Conservation (phyloP, 2,888 invertebrate species). For the Sepiola atlantica region DNA sequence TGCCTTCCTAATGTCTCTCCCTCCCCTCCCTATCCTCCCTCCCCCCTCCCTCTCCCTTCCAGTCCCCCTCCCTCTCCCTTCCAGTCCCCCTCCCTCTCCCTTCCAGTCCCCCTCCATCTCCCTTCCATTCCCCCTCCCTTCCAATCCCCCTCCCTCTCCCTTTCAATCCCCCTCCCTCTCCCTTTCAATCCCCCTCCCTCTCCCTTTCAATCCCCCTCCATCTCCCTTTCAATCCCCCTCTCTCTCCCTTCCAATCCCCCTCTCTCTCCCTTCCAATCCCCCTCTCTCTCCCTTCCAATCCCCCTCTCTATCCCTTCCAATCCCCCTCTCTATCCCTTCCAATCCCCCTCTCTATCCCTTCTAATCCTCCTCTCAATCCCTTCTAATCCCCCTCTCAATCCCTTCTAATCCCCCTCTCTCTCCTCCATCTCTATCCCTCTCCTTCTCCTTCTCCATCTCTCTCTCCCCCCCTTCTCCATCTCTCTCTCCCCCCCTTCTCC, state of each 20-base stretch:
- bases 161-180: neutral
- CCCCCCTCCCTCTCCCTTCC: too few species aligned
- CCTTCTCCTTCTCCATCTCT: neutral
- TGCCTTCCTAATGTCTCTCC: too few species aligned
- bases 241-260: neutral
- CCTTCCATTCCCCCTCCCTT: too few species aligned
- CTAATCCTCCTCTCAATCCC: neutral
- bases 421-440: conserved; percentile 47
- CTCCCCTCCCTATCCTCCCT: too few species aligned
- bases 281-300: neutral
- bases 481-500: conserved; percentile 44
- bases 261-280: neutral
- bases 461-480: conserved; percentile 38
- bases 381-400: neutral
- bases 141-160: neutral
- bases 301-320: neutral
- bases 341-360: neutral
- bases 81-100: too few species aligned
- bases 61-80: too few species aligned
- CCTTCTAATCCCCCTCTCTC: conserved; percentile 12
- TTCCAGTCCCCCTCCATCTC: too few species aligned
- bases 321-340: neutral
- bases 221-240: neutral
- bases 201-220: neutral
- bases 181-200: neutral